Percentiles rank a stretch among this genome's conserved stretches.
These are phyloP conservation scores for Cyanoramphus novaezelandiae DNA, from an alignment of 2,113 vertebrate genomes.

Conservation along the genomic window DNA sequence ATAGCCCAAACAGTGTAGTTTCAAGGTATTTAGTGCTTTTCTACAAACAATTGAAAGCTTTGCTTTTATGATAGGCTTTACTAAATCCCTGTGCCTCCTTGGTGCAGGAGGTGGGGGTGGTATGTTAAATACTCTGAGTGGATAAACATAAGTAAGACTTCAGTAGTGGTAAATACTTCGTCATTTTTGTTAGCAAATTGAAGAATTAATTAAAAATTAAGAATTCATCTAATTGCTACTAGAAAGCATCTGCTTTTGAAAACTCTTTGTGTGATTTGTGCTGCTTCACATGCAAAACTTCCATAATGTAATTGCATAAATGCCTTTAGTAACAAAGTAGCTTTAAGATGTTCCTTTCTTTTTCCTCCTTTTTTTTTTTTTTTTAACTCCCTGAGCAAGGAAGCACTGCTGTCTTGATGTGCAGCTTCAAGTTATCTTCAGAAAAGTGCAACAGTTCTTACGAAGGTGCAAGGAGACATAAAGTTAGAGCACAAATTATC, in stretches of 20 bases:
- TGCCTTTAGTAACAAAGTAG: background rate
- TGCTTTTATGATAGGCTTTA: slow-evolving; percentile 7
- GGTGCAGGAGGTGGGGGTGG: too few relatives aligned
- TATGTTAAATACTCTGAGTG: slow-evolving; percentile 6
- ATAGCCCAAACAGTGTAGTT: background rate
- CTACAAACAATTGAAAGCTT: background rate
- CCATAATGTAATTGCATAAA: background rate
- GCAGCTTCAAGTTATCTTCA: background rate
- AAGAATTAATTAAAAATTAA: background rate
- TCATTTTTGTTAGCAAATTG: background rate
- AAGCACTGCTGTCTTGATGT: background rate
- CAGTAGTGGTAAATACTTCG: background rate
- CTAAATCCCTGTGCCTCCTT: slow-evolving; percentile 3
- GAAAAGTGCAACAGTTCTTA: background rate
- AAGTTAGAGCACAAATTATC: background rate
- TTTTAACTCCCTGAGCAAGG: accelerated
- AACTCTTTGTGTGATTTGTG: background rate
- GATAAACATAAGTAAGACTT: slow-evolving; percentile 10
- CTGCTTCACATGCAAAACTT: background rate
- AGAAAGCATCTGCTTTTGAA: background rate
- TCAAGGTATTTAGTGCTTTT: slow-evolving; percentile 1
- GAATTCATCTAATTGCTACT: background rate
- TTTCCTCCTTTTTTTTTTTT: background rate
- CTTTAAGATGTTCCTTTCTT: background rate
- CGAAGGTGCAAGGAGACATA: background rate